Percentiles rank a stretch among this genome's conserved stretches.
Evolutionary conservation across 2,797 vertebrate genomes (phyloP).

Genomic region (Pipistrellus nathusii): DNA sequence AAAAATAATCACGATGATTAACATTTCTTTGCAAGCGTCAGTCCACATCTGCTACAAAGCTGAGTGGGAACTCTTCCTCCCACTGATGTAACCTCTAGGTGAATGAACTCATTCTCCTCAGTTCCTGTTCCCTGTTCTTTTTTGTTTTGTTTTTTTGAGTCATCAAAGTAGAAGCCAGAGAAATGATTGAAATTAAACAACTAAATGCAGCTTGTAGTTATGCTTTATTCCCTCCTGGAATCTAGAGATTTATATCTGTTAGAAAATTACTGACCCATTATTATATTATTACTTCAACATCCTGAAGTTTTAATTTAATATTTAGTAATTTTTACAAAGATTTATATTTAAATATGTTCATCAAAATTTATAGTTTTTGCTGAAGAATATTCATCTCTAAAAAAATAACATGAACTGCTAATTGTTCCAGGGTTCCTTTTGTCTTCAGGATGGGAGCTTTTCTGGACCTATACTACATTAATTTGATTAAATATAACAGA

Average conservation of each 20-base stretch:
- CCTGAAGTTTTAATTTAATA: background rate
- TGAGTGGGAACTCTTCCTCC: background rate
- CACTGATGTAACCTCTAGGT: background rate
- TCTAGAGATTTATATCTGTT: background rate
- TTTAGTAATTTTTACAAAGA: constrained; percentile 11
- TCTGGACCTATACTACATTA: background rate
- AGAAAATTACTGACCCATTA: background rate
- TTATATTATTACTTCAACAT: constrained; percentile 17
- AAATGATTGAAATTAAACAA: constrained; percentile 41
- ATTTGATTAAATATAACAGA: background rate
- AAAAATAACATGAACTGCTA: background rate
- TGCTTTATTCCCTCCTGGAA: fast-evolving
- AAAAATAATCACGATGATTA: constrained; percentile 34
- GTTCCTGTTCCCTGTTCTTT: background rate
- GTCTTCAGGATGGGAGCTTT: background rate
- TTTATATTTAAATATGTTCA: background rate
- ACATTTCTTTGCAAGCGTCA: constrained; percentile 29
- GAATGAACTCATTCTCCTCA: background rate
- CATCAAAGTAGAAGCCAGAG: constrained; percentile 34
- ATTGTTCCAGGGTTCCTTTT: background rate
- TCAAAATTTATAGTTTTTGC: constrained; percentile 13
- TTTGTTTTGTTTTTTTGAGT: constrained; percentile 29
- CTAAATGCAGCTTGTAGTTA: background rate
- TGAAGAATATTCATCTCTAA: background rate
- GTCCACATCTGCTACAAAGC: constrained; percentile 57